A percentile compares a stretch with the other conserved stretches of the same genome.
These are phyloP conservation scores for Machimus rusticus DNA, from an alignment of 2,888 invertebrate genomes.

Conservation along the genomic window DNA sequence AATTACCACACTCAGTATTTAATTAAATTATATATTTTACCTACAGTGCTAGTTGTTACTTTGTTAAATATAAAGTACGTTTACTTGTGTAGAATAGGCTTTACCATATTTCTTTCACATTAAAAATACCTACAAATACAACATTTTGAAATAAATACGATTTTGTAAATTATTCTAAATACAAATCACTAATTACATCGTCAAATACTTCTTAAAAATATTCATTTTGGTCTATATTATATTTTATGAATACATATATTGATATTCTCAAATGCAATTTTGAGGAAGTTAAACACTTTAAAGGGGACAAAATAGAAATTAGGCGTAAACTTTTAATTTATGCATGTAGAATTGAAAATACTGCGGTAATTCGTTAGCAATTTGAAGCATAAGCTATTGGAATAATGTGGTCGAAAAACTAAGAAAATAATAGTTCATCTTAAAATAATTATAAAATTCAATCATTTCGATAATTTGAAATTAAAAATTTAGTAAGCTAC, in stretches of 20 bases:
- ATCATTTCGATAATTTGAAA: neutral
- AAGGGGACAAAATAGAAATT: neutral
- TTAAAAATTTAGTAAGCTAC: neutral
- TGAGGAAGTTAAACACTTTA: neutral
- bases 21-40: neutral
- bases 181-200: conserved; percentile 4
- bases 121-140: conserved; percentile 17
- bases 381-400: neutral
- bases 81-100: conserved; percentile 46
- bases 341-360: neutral
- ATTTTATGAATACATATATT: neutral
- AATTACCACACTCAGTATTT: neutral
- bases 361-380: neutral
- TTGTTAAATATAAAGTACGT: conserved; percentile 9
- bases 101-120: conserved; percentile 39
- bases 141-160: neutral
- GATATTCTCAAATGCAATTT: conserved; percentile 2
- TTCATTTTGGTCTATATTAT: conserved; percentile 26
- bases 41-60: neutral
- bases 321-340: neutral
- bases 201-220: conserved; percentile 14
- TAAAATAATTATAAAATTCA: neutral
- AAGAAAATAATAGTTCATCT: neutral
- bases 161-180: neutral
- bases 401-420: neutral